Base-by-base conservation (phyloP, 2,888 invertebrate species). In the Julus scanicus region DNA sequence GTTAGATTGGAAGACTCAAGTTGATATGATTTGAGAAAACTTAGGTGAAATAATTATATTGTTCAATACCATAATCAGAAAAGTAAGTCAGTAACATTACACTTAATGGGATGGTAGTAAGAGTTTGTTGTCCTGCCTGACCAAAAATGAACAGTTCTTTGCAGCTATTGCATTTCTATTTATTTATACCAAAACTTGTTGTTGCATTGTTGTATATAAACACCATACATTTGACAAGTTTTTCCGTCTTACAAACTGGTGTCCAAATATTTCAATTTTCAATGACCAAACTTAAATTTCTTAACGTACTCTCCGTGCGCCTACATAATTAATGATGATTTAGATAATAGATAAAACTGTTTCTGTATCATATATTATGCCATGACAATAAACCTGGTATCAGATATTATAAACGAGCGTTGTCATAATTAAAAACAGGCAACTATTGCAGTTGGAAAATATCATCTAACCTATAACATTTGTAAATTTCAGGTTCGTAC, bases 331-430 rank as follows among this genome's bases (percentile, higher is more conserved):
- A 63, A 63, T 63, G 63, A 15, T 44, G 44, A 63, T 17, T 63
- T 63, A 63, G 17, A 20, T 63, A n/a, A 20, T n/a, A 2, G 20
- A 63, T 63, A 20, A 63, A n/a, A n/a, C 17, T 20, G 63, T 63
- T 63, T 63, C n/a, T 63, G 63, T 63, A 63, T 63, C 20, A 20
- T 63, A 20, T 63, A 63, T 63, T n/a, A 63, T 63, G 63, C 63
- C 63, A 6, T 63, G 63, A 63, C 63, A 63, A 63, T 63, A 63
- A 63, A 63, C 63, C n/a, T 63, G n/a, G 63, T 63, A 63, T n/a
- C 63, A 63, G 6, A 63, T 63, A n/a, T n/a, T 63, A 63, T 2
- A 63, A 6, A 44, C 6, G n/a, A 44, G 44, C 6, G 44, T 44
- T 3, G 44, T 44, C 44, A 3, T 44, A 44, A 44, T 44, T 44